These are phyloP conservation scores for Mobula birostris DNA, from an alignment of 2,113 vertebrate genomes.

Conservation along the genomic window DNA sequence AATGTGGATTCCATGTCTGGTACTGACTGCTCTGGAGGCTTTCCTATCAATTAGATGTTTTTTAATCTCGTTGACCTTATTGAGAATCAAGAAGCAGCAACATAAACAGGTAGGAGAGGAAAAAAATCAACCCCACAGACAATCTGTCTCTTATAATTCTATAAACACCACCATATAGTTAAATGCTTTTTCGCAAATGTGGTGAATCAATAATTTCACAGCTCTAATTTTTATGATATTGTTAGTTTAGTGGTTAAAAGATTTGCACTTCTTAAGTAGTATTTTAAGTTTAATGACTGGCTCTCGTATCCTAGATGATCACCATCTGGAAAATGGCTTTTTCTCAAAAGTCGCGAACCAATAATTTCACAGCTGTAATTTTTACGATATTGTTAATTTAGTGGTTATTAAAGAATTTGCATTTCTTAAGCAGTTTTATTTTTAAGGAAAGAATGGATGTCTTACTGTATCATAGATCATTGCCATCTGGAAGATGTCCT, in stretches of 20 bases:
- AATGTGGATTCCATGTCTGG: constrained; percentile 73
- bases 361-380: not conserved
- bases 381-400: not conserved
- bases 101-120: constrained; percentile 47
- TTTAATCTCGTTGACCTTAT: constrained; percentile 53
- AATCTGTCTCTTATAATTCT: not conserved
- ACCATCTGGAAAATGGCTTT: not conserved
- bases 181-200: not conserved
- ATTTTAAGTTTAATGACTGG: no score
- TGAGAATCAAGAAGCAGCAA: constrained; percentile 54
- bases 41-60: constrained; percentile 61
- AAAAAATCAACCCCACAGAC: not conserved
- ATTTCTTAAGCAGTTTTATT: not conserved
- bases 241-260: not conserved
- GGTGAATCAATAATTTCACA: not conserved
- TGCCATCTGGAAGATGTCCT: not conserved
- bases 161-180: not conserved
- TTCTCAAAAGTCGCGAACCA: not conserved
- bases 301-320: not conserved
- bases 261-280: not conserved
- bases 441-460: no score
- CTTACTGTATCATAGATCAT: not conserved
- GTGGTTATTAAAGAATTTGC: not conserved
- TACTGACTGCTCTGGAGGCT: constrained; percentile 59
- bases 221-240: not conserved